A percentile compares a stretch with the other conserved stretches of the same genome.
Conservation (phyloP, 2,888 invertebrate species). For the Danaus chrysippus region DNA sequence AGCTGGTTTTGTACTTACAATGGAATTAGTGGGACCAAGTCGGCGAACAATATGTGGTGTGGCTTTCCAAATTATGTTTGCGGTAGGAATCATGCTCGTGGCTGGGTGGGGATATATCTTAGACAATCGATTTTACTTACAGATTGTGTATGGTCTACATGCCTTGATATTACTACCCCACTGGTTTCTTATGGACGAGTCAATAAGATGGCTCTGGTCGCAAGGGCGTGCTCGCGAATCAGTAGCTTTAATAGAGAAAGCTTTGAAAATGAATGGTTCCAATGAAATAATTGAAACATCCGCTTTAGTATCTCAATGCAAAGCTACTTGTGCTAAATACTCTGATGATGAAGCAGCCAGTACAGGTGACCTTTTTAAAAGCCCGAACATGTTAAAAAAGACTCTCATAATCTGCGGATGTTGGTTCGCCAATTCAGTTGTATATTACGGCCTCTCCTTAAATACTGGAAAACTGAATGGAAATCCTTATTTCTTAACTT, state of each 20-base stretch:
- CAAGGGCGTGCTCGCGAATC: slow-evolving; percentile 88
- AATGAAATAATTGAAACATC: slow-evolving; percentile 81
- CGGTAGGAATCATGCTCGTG: slow-evolving; percentile 88
- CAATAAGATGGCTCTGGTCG: slow-evolving; percentile 92
- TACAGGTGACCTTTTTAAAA: slow-evolving; percentile 86
- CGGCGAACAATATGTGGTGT: slow-evolving; percentile 90
- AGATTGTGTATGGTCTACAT: slow-evolving; percentile 88
- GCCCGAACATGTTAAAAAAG: slow-evolving; percentile 87
- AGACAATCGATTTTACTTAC: slow-evolving; percentile 85
- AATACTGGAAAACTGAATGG: slow-evolving; percentile 88
- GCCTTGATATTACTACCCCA: slow-evolving; percentile 85
- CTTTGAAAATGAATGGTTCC: slow-evolving; percentile 83
- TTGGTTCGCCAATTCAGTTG: slow-evolving; percentile 93
- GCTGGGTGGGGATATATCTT: slow-evolving; percentile 90
- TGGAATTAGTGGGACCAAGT: slow-evolving; percentile 90
- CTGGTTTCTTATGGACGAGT: slow-evolving; percentile 93
- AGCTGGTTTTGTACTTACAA: slow-evolving; percentile 84
- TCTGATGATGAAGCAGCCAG: slow-evolving; percentile 77
- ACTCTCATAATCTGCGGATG: slow-evolving; percentile 89
- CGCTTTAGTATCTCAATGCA: slow-evolving; percentile 81
- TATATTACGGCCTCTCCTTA: slow-evolving; percentile 90
- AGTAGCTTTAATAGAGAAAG: slow-evolving; percentile 85
- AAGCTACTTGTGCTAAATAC: slow-evolving; percentile 70
- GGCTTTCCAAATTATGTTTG: slow-evolving; percentile 88
- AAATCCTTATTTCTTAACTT: slow-evolving; percentile 89